A percentile compares a stretch with the other conserved stretches of the same genome.
Evolutionary conservation across 2,113 vertebrate species (phyloP).

Genomic region (Ptyas mucosa): DNA sequence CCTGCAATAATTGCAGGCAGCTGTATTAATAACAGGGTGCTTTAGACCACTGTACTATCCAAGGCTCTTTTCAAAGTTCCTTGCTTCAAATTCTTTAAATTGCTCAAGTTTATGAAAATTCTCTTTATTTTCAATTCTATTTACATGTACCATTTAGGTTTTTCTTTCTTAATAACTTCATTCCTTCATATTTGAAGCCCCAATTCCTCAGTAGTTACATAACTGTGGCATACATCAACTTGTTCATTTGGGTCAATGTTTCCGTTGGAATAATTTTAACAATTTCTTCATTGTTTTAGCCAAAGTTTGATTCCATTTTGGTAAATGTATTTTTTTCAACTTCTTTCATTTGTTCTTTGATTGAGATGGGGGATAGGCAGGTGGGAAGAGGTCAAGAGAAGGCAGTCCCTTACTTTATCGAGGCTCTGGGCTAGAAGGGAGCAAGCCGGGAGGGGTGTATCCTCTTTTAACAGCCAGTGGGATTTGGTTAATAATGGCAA

Average conservation of each 20-base stretch:
- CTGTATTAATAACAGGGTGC: no score
- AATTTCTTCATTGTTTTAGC: background rate
- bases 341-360: background rate
- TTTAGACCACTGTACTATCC: no score
- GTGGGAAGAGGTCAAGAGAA: background rate
- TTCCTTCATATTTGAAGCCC: background rate
- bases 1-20: no score
- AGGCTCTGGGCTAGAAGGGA: background rate
- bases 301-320: background rate
- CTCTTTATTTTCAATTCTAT: background rate
- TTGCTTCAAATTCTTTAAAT: background rate
- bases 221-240: background rate
- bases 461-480: background rate
- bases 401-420: background rate
- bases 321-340: background rate
- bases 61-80: background rate
- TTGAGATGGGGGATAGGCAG: background rate
- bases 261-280: background rate
- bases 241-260: background rate
- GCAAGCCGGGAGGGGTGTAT: background rate
- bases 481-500: background rate
- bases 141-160: background rate
- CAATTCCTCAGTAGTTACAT: background rate
- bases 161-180: background rate
- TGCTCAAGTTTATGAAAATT: background rate